phyloP scores from a whole-genome alignment of 1,140 invertebrate genomes.

The Rhyzopertha dominica region DNA sequence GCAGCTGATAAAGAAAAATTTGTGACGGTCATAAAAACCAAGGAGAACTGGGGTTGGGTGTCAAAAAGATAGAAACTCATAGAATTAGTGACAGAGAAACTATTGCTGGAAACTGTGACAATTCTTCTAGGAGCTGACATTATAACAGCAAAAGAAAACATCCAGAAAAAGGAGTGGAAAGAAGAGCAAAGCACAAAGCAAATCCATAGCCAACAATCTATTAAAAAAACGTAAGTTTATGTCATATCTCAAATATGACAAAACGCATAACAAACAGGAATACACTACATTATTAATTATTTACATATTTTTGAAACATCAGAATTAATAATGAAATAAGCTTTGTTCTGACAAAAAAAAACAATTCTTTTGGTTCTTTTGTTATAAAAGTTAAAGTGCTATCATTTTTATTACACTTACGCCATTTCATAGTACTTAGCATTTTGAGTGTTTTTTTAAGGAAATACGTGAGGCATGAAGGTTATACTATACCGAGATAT shows the following conservation, averaged over 20 bases:
- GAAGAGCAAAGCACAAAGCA: neutral
- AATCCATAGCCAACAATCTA: neutral
- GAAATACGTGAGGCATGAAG: too few species aligned
- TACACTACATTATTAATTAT: too few species aligned
- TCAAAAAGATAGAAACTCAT: conserved; percentile 1
- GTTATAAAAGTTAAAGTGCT: neutral
- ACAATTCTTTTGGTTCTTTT: neutral
- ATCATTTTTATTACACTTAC: conserved; percentile 1
- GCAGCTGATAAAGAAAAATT: conserved; percentile 12
- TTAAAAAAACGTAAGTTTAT: too few species aligned
- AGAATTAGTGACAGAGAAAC: conserved; percentile 1
- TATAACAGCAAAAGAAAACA: conserved; percentile 2
- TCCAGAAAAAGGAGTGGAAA: conserved; percentile 1
- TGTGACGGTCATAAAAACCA: conserved; percentile 7
- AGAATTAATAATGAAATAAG: too few species aligned
- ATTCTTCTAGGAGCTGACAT: conserved; percentile 5
- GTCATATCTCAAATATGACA: too few species aligned
- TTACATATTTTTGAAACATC: too few species aligned
- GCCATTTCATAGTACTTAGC: conserved; percentile 1
- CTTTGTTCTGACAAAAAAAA: too few species aligned
- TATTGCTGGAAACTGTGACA: conserved; percentile 7
- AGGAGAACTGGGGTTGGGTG: conserved; percentile 10
- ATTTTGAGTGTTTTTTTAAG: neutral
- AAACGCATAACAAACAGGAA: too few species aligned
- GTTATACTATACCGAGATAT: too few species aligned